Evolutionary conservation across 2,113 vertebrate genomes (phyloP).

Genomic region (Sylvietta virens): DNA sequence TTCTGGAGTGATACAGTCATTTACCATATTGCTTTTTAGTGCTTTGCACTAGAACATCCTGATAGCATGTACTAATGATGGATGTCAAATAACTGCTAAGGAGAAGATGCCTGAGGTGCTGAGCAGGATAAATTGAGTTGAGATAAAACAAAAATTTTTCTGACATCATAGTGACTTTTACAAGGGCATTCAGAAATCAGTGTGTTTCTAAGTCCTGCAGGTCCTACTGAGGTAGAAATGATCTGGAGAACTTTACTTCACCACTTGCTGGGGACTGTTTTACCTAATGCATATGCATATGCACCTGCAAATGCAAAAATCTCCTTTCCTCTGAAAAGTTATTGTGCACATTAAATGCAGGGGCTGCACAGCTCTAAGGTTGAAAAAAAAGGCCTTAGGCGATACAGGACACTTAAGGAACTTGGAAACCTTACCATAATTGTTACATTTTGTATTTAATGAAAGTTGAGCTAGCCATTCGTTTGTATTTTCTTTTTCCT

Average conservation of each 20-base stretch:
- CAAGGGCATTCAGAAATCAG: not conserved
- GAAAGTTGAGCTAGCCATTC: not conserved
- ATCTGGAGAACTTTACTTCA: not conserved
- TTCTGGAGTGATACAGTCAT: not conserved
- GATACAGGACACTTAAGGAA: not conserved
- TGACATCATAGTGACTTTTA: not conserved
- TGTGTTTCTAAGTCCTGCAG: not conserved
- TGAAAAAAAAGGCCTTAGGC: not conserved
- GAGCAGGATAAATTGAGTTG: not conserved
- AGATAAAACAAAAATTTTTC: not conserved
- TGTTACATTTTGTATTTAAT: not conserved
- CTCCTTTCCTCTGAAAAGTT: not conserved
- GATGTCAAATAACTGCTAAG: not conserved
- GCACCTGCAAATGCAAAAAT: not conserved
- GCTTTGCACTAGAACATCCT: not conserved
- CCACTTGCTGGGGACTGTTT: not conserved
- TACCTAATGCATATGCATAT: not conserved
- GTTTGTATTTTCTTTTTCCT: not conserved
- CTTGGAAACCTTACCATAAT: not conserved
- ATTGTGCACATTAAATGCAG: not conserved
- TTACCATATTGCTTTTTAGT: not conserved
- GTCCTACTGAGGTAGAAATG: not conserved
- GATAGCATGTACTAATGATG: not conserved
- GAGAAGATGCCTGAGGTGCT: not conserved
- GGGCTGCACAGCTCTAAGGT: not conserved